Evolutionary conservation across 2,113 vertebrate species (phyloP).

Genomic region (Litocranius walleri): DNA sequence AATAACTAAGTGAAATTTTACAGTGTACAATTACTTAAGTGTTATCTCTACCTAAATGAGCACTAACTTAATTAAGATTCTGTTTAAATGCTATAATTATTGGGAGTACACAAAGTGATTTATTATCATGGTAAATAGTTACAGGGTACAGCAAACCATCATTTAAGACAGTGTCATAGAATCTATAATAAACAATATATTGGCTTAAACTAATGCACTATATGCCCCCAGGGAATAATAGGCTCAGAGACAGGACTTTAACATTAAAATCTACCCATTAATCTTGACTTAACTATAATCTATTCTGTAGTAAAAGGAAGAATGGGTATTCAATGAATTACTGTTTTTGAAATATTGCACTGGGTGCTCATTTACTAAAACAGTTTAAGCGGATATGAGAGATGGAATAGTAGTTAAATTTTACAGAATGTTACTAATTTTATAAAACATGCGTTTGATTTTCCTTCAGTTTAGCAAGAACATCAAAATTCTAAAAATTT

Average conservation of each 20-base stretch:
- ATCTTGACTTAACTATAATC: constrained; percentile 94
- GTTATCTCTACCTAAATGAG: constrained; percentile 91
- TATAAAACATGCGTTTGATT: constrained; percentile 26
- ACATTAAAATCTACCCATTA: constrained; percentile 90
- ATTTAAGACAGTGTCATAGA: constrained; percentile 85
- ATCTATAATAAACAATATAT: constrained; percentile 84
- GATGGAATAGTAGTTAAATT: constrained; percentile 57
- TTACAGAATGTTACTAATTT: constrained; percentile 59
- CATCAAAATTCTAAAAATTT: neutral
- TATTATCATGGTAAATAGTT: constrained; percentile 87
- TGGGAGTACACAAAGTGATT: constrained; percentile 91
- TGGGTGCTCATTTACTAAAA: constrained; percentile 72
- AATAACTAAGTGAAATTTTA: constrained; percentile 80
- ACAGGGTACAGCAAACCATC: constrained; percentile 85
- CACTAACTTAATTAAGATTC: constrained; percentile 94
- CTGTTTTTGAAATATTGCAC: constrained; percentile 80
- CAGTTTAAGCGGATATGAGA: constrained; percentile 66
- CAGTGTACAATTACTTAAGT: constrained; percentile 85
- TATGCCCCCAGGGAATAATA: constrained; percentile 84
- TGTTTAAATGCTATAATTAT: constrained; percentile 95
- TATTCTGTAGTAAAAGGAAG: constrained; percentile 82
- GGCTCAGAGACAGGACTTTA: constrained; percentile 85
- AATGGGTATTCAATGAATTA: constrained; percentile 86
- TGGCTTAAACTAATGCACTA: constrained; percentile 89
- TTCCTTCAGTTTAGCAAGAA: constrained; percentile 29